A percentile compares a stretch with the other conserved stretches of the same genome.
phyloP scores from a whole-genome alignment of 2,113 vertebrate genomes.

The Gasterosteus aculeatus region DNA sequence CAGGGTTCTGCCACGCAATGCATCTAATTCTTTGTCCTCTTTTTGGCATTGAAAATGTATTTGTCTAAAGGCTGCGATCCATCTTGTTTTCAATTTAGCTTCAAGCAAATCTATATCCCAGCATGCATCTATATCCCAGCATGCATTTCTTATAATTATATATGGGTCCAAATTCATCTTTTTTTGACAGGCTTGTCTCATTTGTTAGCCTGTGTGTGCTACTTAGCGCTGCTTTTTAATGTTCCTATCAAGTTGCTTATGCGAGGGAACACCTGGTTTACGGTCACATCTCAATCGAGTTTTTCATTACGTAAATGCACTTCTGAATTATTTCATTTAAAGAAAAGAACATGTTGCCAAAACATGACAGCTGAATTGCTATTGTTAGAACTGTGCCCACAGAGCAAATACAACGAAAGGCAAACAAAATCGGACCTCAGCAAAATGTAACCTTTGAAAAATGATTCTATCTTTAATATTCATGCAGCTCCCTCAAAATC shows the following conservation, averaged over 20 bases:
- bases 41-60: slow-evolving; percentile 45
- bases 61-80: slow-evolving; percentile 55
- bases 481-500: slow-evolving; percentile 19
- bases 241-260: slow-evolving; percentile 19
- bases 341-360: not conserved
- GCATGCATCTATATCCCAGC: slow-evolving; percentile 69
- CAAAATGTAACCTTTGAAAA: slow-evolving; percentile 55
- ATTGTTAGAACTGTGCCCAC: slow-evolving; percentile 12
- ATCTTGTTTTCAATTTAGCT: slow-evolving; percentile 62
- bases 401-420: slow-evolving; percentile 3
- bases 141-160: slow-evolving; percentile 71
- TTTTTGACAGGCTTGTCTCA: slow-evolving; percentile 39
- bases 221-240: slow-evolving; percentile 36
- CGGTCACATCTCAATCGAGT: slow-evolving; percentile 5
- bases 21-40: slow-evolving; percentile 1
- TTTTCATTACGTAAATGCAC: slow-evolving; percentile 12
- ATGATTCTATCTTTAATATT: slow-evolving; percentile 42
- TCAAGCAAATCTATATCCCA: slow-evolving; percentile 65
- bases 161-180: slow-evolving; percentile 53
- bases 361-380: slow-evolving; percentile 24
- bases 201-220: slow-evolving; percentile 27
- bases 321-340: slow-evolving; percentile 20
- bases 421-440: slow-evolving; percentile 25
- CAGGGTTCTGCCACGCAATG: not conserved
- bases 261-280: slow-evolving; percentile 38